These are phyloP conservation scores for Cydia amplana DNA, from an alignment of 1,140 invertebrate genomes.

Conservation along the genomic window DNA sequence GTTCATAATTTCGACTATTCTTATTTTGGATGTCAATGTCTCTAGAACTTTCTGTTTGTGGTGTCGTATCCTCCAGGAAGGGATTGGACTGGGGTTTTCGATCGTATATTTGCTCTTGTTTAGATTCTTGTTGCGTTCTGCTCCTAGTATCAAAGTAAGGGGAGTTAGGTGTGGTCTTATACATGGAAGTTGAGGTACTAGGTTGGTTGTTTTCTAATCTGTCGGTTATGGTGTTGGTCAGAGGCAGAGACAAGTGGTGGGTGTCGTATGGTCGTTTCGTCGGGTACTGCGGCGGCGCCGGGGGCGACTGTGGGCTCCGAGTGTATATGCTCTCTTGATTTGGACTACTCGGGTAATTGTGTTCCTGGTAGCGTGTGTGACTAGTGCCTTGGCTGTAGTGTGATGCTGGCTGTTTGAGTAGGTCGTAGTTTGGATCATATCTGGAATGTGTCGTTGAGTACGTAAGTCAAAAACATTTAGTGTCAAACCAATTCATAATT, in stretches of 20 bases:
- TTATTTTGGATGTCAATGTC: slow-evolving; percentile 44
- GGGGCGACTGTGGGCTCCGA: slow-evolving; percentile 63
- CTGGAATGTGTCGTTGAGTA: slow-evolving; percentile 60
- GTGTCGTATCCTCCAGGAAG: slow-evolving; percentile 61
- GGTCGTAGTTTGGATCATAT: slow-evolving; percentile 78
- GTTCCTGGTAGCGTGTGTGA: slow-evolving; percentile 65
- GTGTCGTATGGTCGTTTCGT: slow-evolving; percentile 69
- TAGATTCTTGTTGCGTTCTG: slow-evolving; percentile 65
- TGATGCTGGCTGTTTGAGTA: slow-evolving; percentile 76
- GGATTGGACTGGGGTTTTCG: slow-evolving; percentile 62
- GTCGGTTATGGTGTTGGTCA: slow-evolving; percentile 68
- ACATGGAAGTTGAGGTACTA: slow-evolving; percentile 46
- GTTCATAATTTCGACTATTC: slow-evolving; percentile 40
- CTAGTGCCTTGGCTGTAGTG: slow-evolving; percentile 71
- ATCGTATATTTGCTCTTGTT: slow-evolving; percentile 59
- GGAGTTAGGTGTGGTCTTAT: slow-evolving; percentile 67
- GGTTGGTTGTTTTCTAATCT: slow-evolving; percentile 67
- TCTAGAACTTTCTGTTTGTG: slow-evolving; percentile 46
- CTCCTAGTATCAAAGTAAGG: slow-evolving; percentile 75
- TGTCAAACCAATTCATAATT: not conserved
- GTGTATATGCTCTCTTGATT: slow-evolving; percentile 65
- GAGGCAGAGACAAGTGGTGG: slow-evolving; percentile 70
- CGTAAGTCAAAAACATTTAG: not conserved
- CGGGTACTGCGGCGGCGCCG: slow-evolving; percentile 52
- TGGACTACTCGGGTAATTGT: slow-evolving; percentile 59